Evolutionary conservation across 2,113 vertebrate genomes (phyloP).

Genomic region (Pomatorhinus ruficollis): DNA sequence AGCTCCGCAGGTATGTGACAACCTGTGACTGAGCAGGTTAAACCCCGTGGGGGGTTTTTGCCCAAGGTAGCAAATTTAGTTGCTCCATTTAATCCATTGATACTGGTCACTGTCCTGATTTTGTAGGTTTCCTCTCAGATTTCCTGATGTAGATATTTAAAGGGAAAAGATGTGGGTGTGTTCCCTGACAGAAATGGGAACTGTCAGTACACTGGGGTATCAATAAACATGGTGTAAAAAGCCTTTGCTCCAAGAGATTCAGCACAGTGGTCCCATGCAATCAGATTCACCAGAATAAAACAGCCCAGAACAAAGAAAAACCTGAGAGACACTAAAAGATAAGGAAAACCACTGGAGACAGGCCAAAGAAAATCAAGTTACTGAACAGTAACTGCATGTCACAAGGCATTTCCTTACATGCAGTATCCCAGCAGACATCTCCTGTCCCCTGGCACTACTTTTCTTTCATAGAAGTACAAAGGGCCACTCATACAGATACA

Average conservation of each 20-base stretch:
- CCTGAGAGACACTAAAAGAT: background rate
- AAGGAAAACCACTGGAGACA: background rate
- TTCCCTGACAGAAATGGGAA: background rate
- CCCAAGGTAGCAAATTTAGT: background rate
- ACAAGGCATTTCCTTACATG: background rate
- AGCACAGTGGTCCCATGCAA: background rate
- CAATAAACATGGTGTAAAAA: background rate
- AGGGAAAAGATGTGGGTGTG: background rate
- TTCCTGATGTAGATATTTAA: background rate
- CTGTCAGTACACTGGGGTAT: background rate
- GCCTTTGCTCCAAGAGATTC: background rate
- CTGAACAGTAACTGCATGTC: background rate
- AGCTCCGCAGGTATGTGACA: background rate
- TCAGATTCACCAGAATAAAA: background rate
- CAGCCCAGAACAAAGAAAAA: background rate
- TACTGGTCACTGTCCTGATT: background rate
- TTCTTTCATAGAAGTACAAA: background rate
- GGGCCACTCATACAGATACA: background rate
- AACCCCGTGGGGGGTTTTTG: fast-evolving
- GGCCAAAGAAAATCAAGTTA: background rate
- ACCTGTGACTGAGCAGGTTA: background rate
- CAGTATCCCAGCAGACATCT: background rate
- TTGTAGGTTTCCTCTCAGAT: background rate
- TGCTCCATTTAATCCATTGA: background rate
- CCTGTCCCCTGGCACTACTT: background rate